Conservation (phyloP, 2,797 vertebrate genomes). For the Cyclopterus lumpus region DNA sequence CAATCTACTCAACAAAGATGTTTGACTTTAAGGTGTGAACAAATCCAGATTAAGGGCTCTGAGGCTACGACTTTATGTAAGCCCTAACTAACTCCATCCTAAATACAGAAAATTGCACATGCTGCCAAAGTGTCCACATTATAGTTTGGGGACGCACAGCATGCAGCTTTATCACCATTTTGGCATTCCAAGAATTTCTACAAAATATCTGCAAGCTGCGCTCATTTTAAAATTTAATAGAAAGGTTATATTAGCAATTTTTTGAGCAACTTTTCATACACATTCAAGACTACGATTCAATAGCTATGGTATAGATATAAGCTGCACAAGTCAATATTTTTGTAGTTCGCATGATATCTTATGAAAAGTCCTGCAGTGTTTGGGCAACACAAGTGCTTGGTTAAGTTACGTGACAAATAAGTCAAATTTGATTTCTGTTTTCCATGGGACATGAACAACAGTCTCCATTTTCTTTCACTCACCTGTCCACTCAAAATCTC, state of each 20-base stretch:
- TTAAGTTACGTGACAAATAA: background rate
- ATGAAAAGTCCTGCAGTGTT: background rate
- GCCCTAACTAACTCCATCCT: conserved; percentile 59
- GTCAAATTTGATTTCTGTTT: background rate
- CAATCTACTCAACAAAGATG: conserved; percentile 26
- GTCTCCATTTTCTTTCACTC: background rate
- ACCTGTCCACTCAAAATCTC: background rate
- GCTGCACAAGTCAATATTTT: background rate
- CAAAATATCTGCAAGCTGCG: conserved; percentile 12
- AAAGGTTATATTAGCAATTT: background rate
- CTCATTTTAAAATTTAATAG: conserved; percentile 9
- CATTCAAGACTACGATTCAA: background rate
- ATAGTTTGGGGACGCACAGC: conserved; percentile 35
- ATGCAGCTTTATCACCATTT: conserved; percentile 33
- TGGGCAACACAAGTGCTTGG: background rate
- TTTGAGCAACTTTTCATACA: background rate
- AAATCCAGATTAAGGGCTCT: conserved; percentile 63
- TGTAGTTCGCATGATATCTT: background rate
- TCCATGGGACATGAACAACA: background rate
- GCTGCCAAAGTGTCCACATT: conserved; percentile 41
- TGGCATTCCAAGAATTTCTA: conserved; percentile 51
- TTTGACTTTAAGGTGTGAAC: conserved; percentile 67
- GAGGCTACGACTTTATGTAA: conserved; percentile 54
- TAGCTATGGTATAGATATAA: background rate
- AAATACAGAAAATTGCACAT: conserved; percentile 73